Evolutionary conservation across 2,888 invertebrate genomes (phyloP), one percentile per base, ranked within the genome.

Genomic region (Steinernema scapterisci): DNA sequence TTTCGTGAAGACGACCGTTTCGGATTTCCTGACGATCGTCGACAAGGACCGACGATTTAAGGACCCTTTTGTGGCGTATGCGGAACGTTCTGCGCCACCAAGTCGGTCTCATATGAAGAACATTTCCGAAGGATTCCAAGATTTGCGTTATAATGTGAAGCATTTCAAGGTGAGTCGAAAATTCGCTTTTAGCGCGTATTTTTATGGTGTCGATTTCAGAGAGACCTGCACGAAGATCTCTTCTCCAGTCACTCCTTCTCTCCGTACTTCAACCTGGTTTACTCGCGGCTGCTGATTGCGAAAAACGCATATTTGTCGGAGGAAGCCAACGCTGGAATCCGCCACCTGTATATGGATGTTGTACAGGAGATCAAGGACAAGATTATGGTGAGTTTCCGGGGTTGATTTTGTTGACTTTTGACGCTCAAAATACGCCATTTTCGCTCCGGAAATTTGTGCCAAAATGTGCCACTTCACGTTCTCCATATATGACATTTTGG

Each of bases 241-340:
- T 63, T 63, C 63, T 31, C 5, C 7, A 31, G 19, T n/a, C 2
- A 38, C 5, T 16, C 6, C 31, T 63, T 63, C 19, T 63, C 63
- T 11, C 63, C 63, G 16, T 63, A 63, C 31, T 63, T 63, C 31
- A 63, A 63, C 38, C 25, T 63, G 63, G 63, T 25, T 16, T 63
- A 63, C 16, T 63, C 63, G 31, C 27, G 27, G 16, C 2, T 63
- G 1, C 63, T 63, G 31, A 21, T 31, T 3, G 63, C 27, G 3
- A 38, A 63, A 6, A 16, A 31, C 9, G 31, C 9, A 3, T 63
- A 63, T 31, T 25, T 63, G 9, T 31, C 63, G 21, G 38, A 25
- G 5, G 31, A 13, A 27, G 16, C 16, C 27, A 31, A 31, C 27
- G 31, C 38, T 63, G 13, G 16, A 23, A 5, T 16, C 21, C 25